Base-by-base conservation (phyloP, 2,113 vertebrate genomes). In the Platysteira castanea region DNA sequence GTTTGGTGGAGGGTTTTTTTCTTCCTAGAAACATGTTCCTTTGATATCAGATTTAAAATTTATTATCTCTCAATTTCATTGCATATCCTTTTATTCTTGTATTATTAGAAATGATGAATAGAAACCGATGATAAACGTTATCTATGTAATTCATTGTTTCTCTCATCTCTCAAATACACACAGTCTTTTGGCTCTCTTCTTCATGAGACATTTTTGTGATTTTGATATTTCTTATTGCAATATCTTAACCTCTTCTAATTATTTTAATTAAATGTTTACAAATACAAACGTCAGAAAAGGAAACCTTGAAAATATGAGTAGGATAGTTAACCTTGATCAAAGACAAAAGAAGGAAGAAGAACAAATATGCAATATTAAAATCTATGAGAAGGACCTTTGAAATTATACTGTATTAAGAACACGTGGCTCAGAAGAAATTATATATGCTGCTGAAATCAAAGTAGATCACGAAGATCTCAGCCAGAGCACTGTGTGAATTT, bases 181-280 rank as follows among this genome's bases (percentile, higher is more conserved):
- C 42, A 53, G 53, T 79, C 46, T 41, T 76, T 88, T 84, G 13
- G 24, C n/a, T 79, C 28, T 79, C 35, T 85, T 85, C 44, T 86
- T 85, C 18, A 22, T 73, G 21, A 93, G 47, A 84, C 69, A 68
- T 78, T 95, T 92, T 92, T 88, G 22, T 86, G 39, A 81, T 88
- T 93, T 60, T 70, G 53, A 60, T 96, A 59, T 67, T 91, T 81
- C 33, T 68, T 90, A 67, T 24, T 92, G 91, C 83, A 75, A 42
- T 1, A 1, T 91, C 69, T 50, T 89, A 91, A 91, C 68, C 47
- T 81, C 10, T 69, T 91, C 47, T 92, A 89, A 95, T 93, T 71
- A 84, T 78, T 92, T 95, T 84, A 90, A 91, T 95, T 87, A 87
- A 89, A 56, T 97, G 64, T 97, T 95, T 90, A 86, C 76, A 87